Base-by-base conservation (phyloP, 2,113 vertebrate species). In the Amphiprion percula region DNA sequence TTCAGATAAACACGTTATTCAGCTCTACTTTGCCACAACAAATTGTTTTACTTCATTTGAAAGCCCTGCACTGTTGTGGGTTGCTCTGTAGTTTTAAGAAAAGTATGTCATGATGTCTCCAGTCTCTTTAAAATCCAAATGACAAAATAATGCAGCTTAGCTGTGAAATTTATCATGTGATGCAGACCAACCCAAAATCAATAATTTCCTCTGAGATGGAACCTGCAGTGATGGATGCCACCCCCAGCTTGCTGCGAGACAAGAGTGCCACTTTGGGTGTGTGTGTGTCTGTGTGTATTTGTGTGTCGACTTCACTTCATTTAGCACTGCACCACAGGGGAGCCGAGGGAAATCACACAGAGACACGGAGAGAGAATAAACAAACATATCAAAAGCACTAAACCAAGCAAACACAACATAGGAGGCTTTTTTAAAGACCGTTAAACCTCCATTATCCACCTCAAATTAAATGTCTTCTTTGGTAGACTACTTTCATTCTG, bases 341-440 rank as follows among this genome's bases (percentile, higher is more conserved):
- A 87, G 80, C 60, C 77, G 30, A 47, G 84, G 77, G 82, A 88
- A 90, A 91, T 86, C 82, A 90, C 81, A 79, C 55, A 64, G 75
- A 82, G 75, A 80, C 77, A 77, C 44, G 12, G 41, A 59, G 73
- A 85, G 80, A 87, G 82, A 91, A 94, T 90, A 93, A 94, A 94
- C 91, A 94, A 93, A 93, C 90, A 93, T 94, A 94, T 94, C 90
- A 93, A 90, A 94, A 77, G 83, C 76, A 83, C 88, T 88, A 88
- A 91, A 89, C 74, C 85, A 61, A 84, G 75, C 82, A 90, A 88
- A 87, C 76, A 83, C 77, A 75, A 68, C 73, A 50, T 68, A 73
- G 73, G 76, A 70, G 87, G 81, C 63, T 79, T 88, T 91, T 86
- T 82, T 68, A 82, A 81, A 87, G 78, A 61, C 73, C 33, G 79